Base-by-base conservation (phyloP, 2,113 vertebrate genomes). In the Ahaetulla prasina region DNA sequence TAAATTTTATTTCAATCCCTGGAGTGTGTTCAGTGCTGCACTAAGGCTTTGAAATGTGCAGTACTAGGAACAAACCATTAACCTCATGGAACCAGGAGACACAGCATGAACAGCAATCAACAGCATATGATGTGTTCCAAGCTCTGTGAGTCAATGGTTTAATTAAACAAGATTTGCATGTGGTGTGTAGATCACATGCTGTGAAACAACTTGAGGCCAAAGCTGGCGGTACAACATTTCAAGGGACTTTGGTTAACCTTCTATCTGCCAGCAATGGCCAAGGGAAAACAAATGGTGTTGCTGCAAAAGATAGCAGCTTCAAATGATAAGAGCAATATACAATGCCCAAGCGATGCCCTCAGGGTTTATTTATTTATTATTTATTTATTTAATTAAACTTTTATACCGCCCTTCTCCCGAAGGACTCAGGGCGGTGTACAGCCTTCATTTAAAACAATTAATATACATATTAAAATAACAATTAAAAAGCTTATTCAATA, bases 91-190 rank as follows among this genome's bases (percentile, higher is more conserved):
- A 5, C 2, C 1, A 16, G 60, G 20, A 93, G 49, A 12, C 52
- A 25, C 85, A 25, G 0, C 49, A 53, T 43, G 57, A 53, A 74
- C 91, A n/a, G 85, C 18, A 88, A 12, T 88, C 93, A 25, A 4
- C 0, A 4, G 50, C 43, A 63, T 88, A n/a, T 60, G 55, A 27
- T 84, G 60, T 57, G 88, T 94, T 92, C 43, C 52, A 84, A 92
- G 53, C 43, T 84, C 11, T 20, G 23, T 52, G 88, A 90, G 85
- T 92, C 93, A 94, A 88, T 87, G 57, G 45, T 90, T 94, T 94
- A 94, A 94, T 94, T 93, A 88, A 92, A 90, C 85, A 55, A 90
- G 87, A 74, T 86, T 89, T 89, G 93, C 93, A 87, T 90, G 60
- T 50, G 27, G 50, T 22, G 35, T 87, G 88, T 87, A 90, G 49